Base-by-base conservation (phyloP, 2,888 invertebrate genomes). In the Meta bourneti region DNA sequence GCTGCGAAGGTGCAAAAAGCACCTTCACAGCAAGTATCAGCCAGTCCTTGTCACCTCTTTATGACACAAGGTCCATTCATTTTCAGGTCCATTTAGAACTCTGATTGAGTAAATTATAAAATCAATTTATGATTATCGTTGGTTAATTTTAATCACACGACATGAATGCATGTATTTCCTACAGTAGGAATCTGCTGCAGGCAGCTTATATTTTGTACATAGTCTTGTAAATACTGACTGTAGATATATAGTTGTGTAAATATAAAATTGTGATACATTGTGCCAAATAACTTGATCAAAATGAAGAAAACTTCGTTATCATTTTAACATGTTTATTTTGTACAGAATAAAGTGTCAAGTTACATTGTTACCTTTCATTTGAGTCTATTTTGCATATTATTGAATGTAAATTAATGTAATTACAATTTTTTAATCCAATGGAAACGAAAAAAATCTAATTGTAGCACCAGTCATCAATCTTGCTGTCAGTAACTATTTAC, bases 1-100 rank as follows among this genome's bases (percentile, higher is more conserved):
- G 34, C 81, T 77, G 13, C 51, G 91, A 87, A 82, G 91, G 78
- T 82, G 83, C 72, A 72, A 83, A 54, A 83, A 61, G 83, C 91
- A 86, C 70, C 91, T 82, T 77, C 78, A n/a, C 9, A 52, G 11
- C 7, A 49, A 54, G 6, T 88, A 83, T 61, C 51, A 69, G 52
- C 87, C 87, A 51, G 87, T 83, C 11, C 83, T 79, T 16, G 83
- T 87, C 7, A 91, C 91, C 11, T 78, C 87, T 20, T 13, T 91
- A 20, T 91, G 77, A 87, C n/a, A 48, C 9, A 34, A 34, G 4
- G 4, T 34, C 34, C 34, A 34, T 34, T 34, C 34, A 34, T 34
- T 34, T 34, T 48, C 69, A 69, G 0, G 8, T n/a, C 16, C 70
- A 6, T n/a, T 13, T 13, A 69, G 16, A 16, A 69, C 34, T 34